Evolutionary conservation across 2,113 vertebrate species (phyloP), one percentile per base, ranked within the genome.

Genomic region (Gymnocephalus cernua): DNA sequence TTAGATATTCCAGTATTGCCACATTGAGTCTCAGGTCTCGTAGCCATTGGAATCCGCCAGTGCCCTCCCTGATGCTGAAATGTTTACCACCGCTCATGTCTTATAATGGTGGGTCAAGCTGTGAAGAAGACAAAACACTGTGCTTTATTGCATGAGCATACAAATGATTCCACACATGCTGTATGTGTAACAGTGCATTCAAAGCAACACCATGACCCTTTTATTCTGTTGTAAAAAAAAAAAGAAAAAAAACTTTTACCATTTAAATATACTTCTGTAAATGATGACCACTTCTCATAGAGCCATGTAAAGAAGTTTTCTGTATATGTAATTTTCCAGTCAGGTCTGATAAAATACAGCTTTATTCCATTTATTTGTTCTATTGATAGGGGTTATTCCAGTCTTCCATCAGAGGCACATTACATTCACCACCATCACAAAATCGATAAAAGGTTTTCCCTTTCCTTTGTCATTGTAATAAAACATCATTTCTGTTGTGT

Each of bases 371-470:
- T 73, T 62, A 65, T 74, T 44, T 64, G n/a, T 62, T 81, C 73
- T 87, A 79, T 88, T 82, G 45, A 75, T 83, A 45, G 78, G 45
- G 18, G 38, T 50, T 74, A 54, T 86, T 88, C 83, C 79, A 66
- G 77, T 83, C 80, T 74, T 79, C 84, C 79, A 77, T 59, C 21
- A 75, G 54, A 79, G 61, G 48, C 62, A 32, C 47, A 11, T 87
- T 79, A 68, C 73, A 77, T 71, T 84, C 83, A 68, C 54, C 61
- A 6, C 66, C 48, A 51, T 54, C 62, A 61, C 63, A 71, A 53
- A 80, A 87, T 93, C 84, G 50, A 88, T 87, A 87, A 84, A 86
- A 69, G 82, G 86, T 85, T 88, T 85, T 58, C 38, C 38, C 50
- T 88, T 92, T 84, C 74, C 32, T 51, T 75, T 82, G 77, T 79